phyloP scores from a whole-genome alignment of 2,888 invertebrate species.

The Xestia ashworthii region DNA sequence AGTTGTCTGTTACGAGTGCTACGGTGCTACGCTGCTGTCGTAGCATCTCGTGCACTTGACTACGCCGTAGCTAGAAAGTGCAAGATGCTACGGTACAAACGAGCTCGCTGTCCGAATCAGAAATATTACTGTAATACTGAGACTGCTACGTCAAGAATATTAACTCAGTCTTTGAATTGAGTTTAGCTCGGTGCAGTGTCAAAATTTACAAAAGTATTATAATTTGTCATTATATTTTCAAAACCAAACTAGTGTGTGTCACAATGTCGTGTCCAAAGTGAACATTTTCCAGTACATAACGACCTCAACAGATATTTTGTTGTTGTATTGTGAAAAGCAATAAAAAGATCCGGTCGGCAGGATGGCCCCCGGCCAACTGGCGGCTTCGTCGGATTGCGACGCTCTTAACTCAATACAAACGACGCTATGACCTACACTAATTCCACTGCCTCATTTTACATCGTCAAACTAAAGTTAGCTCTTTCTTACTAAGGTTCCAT shows the following conservation, averaged over 20 bases:
- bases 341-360: constrained; percentile 64
- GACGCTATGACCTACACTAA: constrained; percentile 68
- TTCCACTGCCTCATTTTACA: constrained; percentile 61
- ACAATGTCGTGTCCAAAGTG: constrained; percentile 39
- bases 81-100: constrained; percentile 48
- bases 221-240: background rate
- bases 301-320: constrained; percentile 59
- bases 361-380: constrained; percentile 79
- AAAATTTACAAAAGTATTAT: constrained; percentile 6
- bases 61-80: constrained; percentile 60
- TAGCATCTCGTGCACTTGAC: constrained; percentile 68
- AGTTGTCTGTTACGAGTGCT: constrained; percentile 71
- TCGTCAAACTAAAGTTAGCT: constrained; percentile 36
- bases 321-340: constrained; percentile 71
- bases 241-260: constrained; percentile 3
- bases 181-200: constrained; percentile 3
- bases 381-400: constrained; percentile 73
- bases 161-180: constrained; percentile 7
- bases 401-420: constrained; percentile 69
- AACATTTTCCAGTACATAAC: constrained; percentile 57
- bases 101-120: constrained; percentile 41
- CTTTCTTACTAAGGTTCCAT: constrained; percentile 20
- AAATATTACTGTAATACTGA: constrained; percentile 42
- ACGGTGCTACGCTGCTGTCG: constrained; percentile 64
- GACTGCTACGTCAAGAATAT: constrained; percentile 19